A percentile compares a stretch with the other conserved stretches of the same genome.
Evolutionary conservation across 1,140 invertebrate species (phyloP).

Genomic region (Listronotus oregonensis): DNA sequence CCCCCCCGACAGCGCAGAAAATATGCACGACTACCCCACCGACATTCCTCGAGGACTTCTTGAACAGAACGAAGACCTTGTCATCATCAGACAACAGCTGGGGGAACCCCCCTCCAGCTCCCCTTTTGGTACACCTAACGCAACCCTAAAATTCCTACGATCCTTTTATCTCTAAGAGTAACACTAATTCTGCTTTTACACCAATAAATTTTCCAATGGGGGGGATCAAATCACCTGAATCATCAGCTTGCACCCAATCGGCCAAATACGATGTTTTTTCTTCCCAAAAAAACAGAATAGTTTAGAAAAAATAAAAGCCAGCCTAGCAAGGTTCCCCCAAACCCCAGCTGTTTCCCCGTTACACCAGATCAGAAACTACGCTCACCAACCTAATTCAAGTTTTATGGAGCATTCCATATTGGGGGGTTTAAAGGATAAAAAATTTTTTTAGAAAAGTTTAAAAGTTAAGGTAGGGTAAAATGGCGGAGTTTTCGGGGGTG

Average conservation of each 20-base stretch:
- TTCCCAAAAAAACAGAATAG: conserved; percentile 70
- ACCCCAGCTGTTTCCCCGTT: conserved; percentile 94
- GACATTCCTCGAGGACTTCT: conserved; percentile 60
- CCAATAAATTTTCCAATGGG: conserved; percentile 83
- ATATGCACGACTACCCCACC: conserved; percentile 63
- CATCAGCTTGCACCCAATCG: conserved; percentile 75
- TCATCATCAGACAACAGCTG: conserved; percentile 59
- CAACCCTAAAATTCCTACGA: conserved; percentile 55
- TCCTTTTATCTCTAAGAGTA: conserved; percentile 57
- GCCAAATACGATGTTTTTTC: conserved; percentile 90
- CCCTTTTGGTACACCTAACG: conserved; percentile 51
- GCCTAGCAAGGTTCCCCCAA: conserved; percentile 80
- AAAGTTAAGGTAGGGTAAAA: conserved; percentile 12
- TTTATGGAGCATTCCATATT: conserved; percentile 63
- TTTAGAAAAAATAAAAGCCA: conserved; percentile 55
- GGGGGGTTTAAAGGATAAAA: conserved; percentile 63
- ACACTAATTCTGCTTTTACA: conserved; percentile 85
- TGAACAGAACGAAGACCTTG: conserved; percentile 62
- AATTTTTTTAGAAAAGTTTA: conserved; percentile 27
- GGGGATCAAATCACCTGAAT: conserved; percentile 72
- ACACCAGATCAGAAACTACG: conserved; percentile 96
- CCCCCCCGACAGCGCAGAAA: conserved; percentile 68
- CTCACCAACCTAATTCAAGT: conserved; percentile 80
- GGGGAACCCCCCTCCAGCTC: conserved; percentile 54
- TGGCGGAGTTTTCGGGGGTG: conserved; percentile 15